Evolutionary conservation across 2,888 invertebrate genomes (phyloP), one percentile per base, ranked within the genome.

Genomic region (Aricia artaxerxes): DNA sequence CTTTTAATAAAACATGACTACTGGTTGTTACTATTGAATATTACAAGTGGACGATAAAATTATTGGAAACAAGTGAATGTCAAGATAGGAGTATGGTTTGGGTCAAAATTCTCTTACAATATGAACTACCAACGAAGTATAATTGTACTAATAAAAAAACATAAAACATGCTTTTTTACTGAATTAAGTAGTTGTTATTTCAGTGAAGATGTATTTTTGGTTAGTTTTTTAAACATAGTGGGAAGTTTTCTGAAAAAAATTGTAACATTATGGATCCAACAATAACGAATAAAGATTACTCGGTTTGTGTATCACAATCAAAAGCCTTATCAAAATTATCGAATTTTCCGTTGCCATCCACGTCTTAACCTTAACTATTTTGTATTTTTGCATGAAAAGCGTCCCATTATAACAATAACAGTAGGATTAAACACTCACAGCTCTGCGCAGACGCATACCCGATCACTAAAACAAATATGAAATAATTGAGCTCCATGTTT

Each of bases 401-500:
- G 31, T n/a, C n/a, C n/a, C n/a, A 35, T 11, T 13, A 69, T 13
- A 24, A 35, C 2, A 35, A 35, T 13, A 35, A 69, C 9, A 69
- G 5, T 35, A 38, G 69, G 5, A 13, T 69, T 31, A 53, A 53
- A 76, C 57, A 90, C 91, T 91, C 82, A 91, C 91, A 87, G 35
- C 38, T 84, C 80, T 92, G 92, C 9, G 87, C 90, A 0, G 85
- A 81, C 0, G 82, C 86, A 49, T 82, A 86, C 78, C 85, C 85
- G n/a, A 89, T 77, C 80, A 88, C 80, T 73, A 87, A 83, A 73
- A 87, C 82, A 81, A 87, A 79, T 6, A 87, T 77, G 13, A 88
- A 60, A 80, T 83, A 83, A 81, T 84, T 88, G 1, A 82, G 85
- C 82, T 84, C 89, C 91, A 91, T 90, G 84, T 85, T 40, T 40